Evolutionary conservation across 2,113 vertebrate genomes (phyloP).

Genomic region (Daphoenositta chrysoptera): DNA sequence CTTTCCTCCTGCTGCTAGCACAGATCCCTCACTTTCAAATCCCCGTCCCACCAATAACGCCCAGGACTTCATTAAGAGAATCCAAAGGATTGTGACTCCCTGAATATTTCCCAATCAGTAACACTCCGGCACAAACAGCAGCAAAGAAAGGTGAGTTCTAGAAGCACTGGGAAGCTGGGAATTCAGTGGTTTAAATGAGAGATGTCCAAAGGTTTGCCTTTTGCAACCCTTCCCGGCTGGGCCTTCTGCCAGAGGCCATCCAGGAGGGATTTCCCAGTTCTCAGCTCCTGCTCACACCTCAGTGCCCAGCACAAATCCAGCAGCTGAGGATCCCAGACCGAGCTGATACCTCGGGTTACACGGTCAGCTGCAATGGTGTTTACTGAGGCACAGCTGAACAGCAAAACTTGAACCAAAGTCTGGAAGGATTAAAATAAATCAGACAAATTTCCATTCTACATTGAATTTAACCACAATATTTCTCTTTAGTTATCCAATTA

Average conservation of each 20-base stretch:
- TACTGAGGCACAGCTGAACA: not conserved
- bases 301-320: not conserved
- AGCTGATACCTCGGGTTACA: not conserved
- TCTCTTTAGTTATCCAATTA: not conserved
- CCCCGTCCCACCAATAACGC: not conserved
- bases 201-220: not conserved
- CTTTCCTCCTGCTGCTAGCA: not conserved
- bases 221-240: not conserved
- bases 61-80: not conserved
- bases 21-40: not conserved
- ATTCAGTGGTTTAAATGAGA: not conserved
- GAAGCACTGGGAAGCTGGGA: not conserved
- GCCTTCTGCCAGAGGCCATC: not conserved
- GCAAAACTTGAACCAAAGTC: not conserved
- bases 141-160: not conserved
- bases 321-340: not conserved
- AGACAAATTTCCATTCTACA: not conserved
- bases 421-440: not conserved
- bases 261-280: not conserved
- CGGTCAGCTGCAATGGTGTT: not conserved
- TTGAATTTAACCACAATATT: not conserved
- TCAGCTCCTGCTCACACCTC: not conserved
- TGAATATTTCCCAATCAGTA: too few relatives aligned
- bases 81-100: not conserved
- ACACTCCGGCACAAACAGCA: not conserved